Base-by-base conservation (phyloP, 2,113 vertebrate genomes). In the Acinonyx jubatus region DNA sequence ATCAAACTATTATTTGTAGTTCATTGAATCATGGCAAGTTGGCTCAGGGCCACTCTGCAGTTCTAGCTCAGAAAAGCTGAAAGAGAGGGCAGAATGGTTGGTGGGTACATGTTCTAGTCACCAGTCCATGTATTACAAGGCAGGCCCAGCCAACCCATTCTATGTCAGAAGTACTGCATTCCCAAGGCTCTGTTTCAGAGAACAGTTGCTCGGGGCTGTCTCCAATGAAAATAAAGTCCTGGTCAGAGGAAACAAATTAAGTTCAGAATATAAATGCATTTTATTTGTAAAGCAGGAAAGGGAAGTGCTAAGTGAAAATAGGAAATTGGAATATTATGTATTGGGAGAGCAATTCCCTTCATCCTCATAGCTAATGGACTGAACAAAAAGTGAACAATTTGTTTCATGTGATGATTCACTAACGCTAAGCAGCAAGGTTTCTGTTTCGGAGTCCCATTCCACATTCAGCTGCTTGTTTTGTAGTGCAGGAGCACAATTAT, bases 391-490 rank as follows among this genome's bases (percentile, higher is more conserved):
- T 97, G 98, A 99, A 98, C 98, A 98, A 98, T 99, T 98, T 98
- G 98, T 98, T 99, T 99, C 98, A 80, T 98, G 97, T 98, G 98
- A 91, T 99, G 98, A 99, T 98, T 99, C 98, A 98, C 98, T 98
- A 98, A 98, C 95, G 97, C 96, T 97, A 97, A 98, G 97, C 98
- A 98, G 98, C 98, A 98, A 96, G 95, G 98, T 98, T 99, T 98
- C 98, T 98, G 98, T 97, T 98, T 98, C 98, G 92, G 98, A 98
- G 97, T 87, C 97, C 97, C 66, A 81, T 98, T 98, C 97, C 96
- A 79, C 97, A 97, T 97, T 98, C 97, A 98, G 98, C 79, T 97
- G 97, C 98, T 98, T 99, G 98, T 98, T 99, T 98, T 98, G 98
- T 97, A 96, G 97, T 97, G 97, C 98, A 97, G 96, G 98, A 98